These are phyloP conservation scores for Diaprepes abbreviatus DNA, from an alignment of 2,888 invertebrate genomes.

Conservation along the genomic window DNA sequence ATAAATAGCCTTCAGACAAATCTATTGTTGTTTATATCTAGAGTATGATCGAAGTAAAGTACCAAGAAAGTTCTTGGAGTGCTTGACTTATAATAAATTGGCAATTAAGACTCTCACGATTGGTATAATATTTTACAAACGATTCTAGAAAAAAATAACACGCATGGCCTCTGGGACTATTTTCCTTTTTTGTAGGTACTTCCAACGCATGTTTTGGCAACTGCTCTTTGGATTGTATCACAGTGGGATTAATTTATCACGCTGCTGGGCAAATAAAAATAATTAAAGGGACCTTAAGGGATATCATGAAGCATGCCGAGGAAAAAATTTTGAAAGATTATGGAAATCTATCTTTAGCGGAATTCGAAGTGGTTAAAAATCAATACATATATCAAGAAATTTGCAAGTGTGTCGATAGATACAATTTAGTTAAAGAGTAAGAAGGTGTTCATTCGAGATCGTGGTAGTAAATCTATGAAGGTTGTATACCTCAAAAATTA, in stretches of 20 bases:
- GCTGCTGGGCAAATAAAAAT: slow-evolving; percentile 69
- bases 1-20: too few relatives aligned
- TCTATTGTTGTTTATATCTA: too few relatives aligned
- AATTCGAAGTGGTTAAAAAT: slow-evolving; percentile 27
- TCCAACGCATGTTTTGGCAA: slow-evolving; percentile 68
- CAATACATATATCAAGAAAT: slow-evolving; percentile 47
- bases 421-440: slow-evolving; percentile 60
- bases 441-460: too few relatives aligned
- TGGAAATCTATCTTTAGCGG: background rate
- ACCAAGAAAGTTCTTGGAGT: too few relatives aligned
- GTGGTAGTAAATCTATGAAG: too few relatives aligned
- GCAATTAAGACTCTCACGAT: too few relatives aligned
- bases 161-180: too few relatives aligned
- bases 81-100: too few relatives aligned
- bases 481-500: too few relatives aligned
- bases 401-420: slow-evolving; percentile 57
- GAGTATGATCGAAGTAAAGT: too few relatives aligned
- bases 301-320: slow-evolving; percentile 39
- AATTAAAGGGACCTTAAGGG: slow-evolving; percentile 64
- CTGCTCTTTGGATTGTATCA: slow-evolving; percentile 69
- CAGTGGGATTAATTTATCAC: slow-evolving; percentile 68
- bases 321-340: slow-evolving; percentile 14
- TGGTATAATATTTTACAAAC: too few relatives aligned
- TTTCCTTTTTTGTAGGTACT: slow-evolving; percentile 59
- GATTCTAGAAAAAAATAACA: too few relatives aligned